A percentile compares a stretch with the other conserved stretches of the same genome.
These are phyloP conservation scores for Ceramica pisi DNA, from an alignment of 2,888 invertebrate species.

Conservation along the genomic window DNA sequence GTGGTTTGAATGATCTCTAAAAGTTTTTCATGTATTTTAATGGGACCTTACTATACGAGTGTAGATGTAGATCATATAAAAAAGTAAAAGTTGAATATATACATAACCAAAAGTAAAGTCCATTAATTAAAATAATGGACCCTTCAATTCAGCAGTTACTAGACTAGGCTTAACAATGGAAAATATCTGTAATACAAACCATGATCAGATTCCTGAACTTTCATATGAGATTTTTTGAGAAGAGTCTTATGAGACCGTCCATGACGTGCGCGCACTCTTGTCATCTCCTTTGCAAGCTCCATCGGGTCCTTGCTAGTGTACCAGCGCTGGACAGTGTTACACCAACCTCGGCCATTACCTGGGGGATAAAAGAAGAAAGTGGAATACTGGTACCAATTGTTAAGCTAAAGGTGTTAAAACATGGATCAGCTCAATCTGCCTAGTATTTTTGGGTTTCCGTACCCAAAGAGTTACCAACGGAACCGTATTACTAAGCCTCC, in stretches of 20 bases:
- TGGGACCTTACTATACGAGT: too few relatives aligned
- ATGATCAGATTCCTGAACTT: slow-evolving; percentile 86
- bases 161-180: not conserved
- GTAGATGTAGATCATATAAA: too few relatives aligned
- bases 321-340: slow-evolving; percentile 92
- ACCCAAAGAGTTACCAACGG: too few relatives aligned
- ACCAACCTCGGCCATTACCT: slow-evolving; percentile 92
- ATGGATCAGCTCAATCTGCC: not conserved
- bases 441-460: too few relatives aligned
- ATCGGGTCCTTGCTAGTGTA: slow-evolving; percentile 91
- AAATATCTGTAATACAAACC: slow-evolving; percentile 69
- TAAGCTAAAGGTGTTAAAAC: not conserved
- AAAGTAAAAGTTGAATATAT: too few relatives aligned
- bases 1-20: too few relatives aligned
- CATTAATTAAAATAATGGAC: not conserved
- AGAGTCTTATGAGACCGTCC: slow-evolving; percentile 94
- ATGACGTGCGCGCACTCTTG: slow-evolving; percentile 91
- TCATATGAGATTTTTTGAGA: slow-evolving; percentile 92
- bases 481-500: too few relatives aligned
- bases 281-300: slow-evolving; percentile 92
- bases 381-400: not conserved
- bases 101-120: not conserved
- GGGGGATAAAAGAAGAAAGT: not conserved
- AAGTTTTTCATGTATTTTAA: too few relatives aligned
- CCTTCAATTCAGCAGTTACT: not conserved